A percentile compares a stretch with the other conserved stretches of the same genome.
phyloP scores from a whole-genome alignment of 2,797 vertebrate species.

The Taeniopygia guttata region DNA sequence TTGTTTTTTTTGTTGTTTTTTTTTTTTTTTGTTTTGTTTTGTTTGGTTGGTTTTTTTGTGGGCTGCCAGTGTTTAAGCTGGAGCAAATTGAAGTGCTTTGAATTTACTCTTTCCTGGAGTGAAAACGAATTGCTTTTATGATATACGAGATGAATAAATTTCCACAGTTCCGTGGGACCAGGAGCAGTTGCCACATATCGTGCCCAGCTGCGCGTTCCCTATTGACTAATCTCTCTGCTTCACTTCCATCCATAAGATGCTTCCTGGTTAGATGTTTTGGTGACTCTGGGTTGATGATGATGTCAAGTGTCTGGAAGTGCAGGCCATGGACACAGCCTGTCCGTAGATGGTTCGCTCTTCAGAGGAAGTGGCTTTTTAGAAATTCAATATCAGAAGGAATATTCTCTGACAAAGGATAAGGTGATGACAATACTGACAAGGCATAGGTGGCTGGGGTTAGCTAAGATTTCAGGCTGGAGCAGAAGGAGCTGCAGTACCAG shows the following conservation, averaged over 20 bases:
- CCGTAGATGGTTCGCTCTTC: neutral
- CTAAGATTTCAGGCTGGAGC: neutral
- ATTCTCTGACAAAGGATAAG: neutral
- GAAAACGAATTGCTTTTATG: neutral
- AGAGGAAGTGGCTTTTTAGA: neutral
- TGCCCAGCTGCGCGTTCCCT: neutral
- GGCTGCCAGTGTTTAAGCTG: neutral
- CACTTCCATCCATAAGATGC: neutral
- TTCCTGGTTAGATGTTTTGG: neutral
- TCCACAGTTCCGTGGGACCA: neutral
- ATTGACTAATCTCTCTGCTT: neutral
- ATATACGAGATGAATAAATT: neutral
- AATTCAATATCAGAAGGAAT: neutral
- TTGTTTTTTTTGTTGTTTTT: too few relatives aligned
- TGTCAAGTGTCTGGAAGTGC: neutral
- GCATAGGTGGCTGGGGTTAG: neutral
- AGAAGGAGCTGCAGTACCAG: neutral
- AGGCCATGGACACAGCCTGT: neutral
- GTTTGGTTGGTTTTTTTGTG: neutral
- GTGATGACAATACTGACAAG: neutral
- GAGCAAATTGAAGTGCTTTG: neutral
- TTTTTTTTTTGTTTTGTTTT: too few relatives aligned
- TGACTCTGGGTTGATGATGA: neutral
- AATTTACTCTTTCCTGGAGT: neutral
- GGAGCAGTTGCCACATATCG: neutral